These are phyloP conservation scores for Melanostigma gelatinosum DNA, from an alignment of 2,113 vertebrate species.

Conservation along the genomic window DNA sequence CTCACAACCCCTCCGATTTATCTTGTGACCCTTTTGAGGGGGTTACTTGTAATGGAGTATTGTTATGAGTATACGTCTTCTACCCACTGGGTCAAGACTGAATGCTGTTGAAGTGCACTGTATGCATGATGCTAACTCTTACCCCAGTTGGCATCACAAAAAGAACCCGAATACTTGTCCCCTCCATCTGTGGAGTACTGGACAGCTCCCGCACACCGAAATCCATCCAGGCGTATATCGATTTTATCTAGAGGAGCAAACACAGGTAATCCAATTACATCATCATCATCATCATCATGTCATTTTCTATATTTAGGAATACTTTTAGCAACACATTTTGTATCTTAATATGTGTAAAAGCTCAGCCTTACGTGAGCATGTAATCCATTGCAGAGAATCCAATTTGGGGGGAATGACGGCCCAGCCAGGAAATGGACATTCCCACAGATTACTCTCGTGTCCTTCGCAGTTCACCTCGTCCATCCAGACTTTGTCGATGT, in stretches of 20 bases:
- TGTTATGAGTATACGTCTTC: no score
- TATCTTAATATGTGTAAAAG: not conserved
- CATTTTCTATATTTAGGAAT: not conserved
- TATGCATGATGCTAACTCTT: conserved; percentile 10
- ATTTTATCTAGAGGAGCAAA: conserved; percentile 42
- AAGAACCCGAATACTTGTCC: accelerated
- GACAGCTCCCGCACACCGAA: conserved; percentile 65
- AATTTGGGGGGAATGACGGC: accelerated
- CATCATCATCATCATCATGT: not conserved
- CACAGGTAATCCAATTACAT: not conserved
- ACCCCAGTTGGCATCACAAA: conserved; percentile 51
- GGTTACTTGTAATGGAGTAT: no score
- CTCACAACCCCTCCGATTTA: not conserved
- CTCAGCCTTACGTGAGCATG: conserved; percentile 40
- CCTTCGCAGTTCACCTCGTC: conserved; percentile 38
- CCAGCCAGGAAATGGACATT: conserved; percentile 26
- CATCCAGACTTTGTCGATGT: not conserved
- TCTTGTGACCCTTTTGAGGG: not conserved
- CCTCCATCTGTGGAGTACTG: not conserved
- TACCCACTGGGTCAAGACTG: not conserved
- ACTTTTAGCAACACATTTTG: not conserved
- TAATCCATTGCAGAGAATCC: not conserved
- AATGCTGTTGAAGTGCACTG: not conserved
- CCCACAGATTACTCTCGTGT: not conserved
- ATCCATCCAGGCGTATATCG: conserved; percentile 23